phyloP scores from a whole-genome alignment of 2,888 invertebrate genomes.

The Heliconius hortense region DNA sequence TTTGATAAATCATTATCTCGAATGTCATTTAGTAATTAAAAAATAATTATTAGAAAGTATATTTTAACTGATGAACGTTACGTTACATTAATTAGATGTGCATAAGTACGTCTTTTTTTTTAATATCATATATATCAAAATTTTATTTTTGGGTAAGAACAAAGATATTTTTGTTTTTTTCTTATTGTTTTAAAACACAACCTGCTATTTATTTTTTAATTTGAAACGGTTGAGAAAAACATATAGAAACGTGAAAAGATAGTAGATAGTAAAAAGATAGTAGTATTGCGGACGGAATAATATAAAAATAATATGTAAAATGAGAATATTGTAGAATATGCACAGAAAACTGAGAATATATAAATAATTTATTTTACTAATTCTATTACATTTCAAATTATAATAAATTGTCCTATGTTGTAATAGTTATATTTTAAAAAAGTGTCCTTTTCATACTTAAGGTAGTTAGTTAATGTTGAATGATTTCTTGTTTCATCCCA shows the following conservation, averaged over 20 bases:
- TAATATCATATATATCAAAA: too few relatives aligned
- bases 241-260: not conserved
- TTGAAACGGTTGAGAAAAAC: not conserved
- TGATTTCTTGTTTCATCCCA: not conserved
- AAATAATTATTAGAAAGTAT: too few relatives aligned
- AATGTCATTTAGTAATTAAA: too few relatives aligned
- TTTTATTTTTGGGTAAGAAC: not conserved
- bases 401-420: too few relatives aligned
- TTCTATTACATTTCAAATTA: not conserved
- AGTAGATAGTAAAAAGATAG: too few relatives aligned
- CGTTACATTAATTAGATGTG: too few relatives aligned
- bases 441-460: not conserved
- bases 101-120: too few relatives aligned
- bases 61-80: too few relatives aligned
- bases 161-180: not conserved
- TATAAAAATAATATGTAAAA: not conserved
- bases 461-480: not conserved
- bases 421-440: not conserved
- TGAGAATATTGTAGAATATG: not conserved
- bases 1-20: too few relatives aligned
- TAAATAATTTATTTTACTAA: not conserved
- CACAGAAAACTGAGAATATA: not conserved
- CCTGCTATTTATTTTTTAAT: not conserved
- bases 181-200: not conserved
- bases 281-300: conserved; percentile 10